Conservation (phyloP, 2,113 vertebrate species). For the Eptesicus fuscus region DNA sequence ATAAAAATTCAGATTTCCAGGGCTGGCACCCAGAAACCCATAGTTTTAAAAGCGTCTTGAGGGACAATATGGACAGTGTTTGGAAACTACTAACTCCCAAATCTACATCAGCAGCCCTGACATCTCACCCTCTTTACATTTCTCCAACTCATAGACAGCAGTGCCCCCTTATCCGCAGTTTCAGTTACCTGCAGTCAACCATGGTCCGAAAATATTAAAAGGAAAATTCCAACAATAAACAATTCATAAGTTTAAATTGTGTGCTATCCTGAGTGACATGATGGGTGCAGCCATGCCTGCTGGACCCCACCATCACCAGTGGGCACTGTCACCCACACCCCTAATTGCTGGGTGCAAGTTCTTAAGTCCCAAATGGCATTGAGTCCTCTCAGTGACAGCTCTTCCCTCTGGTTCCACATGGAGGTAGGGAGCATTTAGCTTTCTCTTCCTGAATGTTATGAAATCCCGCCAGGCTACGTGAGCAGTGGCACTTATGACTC, state of each 20-base stretch:
- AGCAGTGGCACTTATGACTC: background rate
- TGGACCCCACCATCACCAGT: background rate
- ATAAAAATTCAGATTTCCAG: background rate
- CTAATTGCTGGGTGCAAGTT: background rate
- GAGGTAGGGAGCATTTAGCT: background rate
- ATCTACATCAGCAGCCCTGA: background rate
- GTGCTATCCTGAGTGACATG: background rate
- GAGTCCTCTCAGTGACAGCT: fast-evolving
- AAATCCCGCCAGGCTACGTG: background rate
- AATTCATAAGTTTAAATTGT: background rate
- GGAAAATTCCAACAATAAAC: background rate
- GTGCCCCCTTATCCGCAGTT: background rate
- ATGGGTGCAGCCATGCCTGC: background rate
- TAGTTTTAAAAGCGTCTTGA: background rate
- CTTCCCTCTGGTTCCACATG: background rate
- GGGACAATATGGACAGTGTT: too few species aligned
- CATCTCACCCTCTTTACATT: background rate
- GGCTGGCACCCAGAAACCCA: background rate
- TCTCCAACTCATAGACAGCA: background rate
- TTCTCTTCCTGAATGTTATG: background rate
- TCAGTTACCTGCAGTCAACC: background rate
- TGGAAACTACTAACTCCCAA: background rate
- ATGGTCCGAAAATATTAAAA: background rate
- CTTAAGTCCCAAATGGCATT: background rate
- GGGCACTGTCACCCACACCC: background rate